These are phyloP conservation scores for Brachylomia viminalis DNA, from an alignment of 2,888 invertebrate genomes.

Conservation along the genomic window DNA sequence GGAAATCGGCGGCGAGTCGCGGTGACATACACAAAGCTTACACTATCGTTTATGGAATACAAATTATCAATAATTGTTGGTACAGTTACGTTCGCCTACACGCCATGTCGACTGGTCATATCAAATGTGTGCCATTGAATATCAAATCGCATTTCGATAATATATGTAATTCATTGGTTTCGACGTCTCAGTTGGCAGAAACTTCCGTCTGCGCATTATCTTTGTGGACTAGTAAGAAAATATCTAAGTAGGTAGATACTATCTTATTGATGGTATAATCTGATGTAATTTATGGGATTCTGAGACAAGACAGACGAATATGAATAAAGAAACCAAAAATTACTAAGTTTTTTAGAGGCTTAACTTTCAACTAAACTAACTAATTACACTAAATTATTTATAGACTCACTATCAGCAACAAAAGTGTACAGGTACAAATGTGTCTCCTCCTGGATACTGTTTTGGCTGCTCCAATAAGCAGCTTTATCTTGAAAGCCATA, in stretches of 20 bases:
- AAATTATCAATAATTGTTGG: slow-evolving; percentile 75
- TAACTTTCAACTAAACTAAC: background rate
- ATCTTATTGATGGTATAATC: slow-evolving; percentile 6
- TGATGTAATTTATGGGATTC: slow-evolving; percentile 3
- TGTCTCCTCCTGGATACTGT: background rate
- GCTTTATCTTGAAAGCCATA: background rate
- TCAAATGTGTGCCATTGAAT: slow-evolving; percentile 67
- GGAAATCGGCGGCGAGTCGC: slow-evolving; percentile 67
- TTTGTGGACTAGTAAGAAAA: slow-evolving; percentile 23
- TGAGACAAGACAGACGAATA: slow-evolving; percentile 6
- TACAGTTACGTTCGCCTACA: slow-evolving; percentile 75
- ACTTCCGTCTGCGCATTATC: slow-evolving; percentile 36
- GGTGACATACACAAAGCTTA: slow-evolving; percentile 66
- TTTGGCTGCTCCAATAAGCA: too few species aligned
- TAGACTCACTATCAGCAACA: background rate
- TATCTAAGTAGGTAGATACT: background rate
- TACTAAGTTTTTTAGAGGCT: background rate
- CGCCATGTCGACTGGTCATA: slow-evolving; percentile 55
- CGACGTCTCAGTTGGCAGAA: slow-evolving; percentile 32
- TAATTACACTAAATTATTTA: background rate
- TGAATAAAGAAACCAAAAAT: background rate
- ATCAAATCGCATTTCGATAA: slow-evolving; percentile 58
- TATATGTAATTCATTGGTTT: slow-evolving; percentile 55
- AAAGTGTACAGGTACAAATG: background rate
- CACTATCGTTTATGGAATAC: slow-evolving; percentile 75